phyloP scores from a whole-genome alignment of 2,797 vertebrate species.

The Manis javanica region DNA sequence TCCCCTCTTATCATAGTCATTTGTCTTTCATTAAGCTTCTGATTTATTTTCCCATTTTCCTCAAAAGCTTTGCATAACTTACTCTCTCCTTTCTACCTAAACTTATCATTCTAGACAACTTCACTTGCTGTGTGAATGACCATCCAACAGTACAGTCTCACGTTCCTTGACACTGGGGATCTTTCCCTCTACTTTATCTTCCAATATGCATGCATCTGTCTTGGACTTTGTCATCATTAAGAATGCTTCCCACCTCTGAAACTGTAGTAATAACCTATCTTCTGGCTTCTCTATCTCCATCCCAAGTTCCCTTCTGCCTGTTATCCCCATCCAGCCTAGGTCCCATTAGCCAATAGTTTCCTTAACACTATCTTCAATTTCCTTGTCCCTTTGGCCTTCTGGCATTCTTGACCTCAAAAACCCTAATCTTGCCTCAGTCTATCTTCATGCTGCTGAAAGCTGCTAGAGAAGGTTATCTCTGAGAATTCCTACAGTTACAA shows the following conservation, averaged over 20 bases:
- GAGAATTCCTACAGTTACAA: not conserved
- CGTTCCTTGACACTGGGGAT: too few species aligned
- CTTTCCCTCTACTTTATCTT: not conserved
- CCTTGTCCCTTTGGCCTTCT: not conserved
- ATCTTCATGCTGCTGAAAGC: not conserved
- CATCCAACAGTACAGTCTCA: not conserved
- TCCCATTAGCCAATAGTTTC: not conserved
- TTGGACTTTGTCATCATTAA: not conserved
- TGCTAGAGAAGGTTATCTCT: not conserved
- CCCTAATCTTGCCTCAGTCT: not conserved
- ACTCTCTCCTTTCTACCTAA: not conserved
- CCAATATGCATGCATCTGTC: not conserved
- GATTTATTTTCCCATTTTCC: conserved; percentile 11
- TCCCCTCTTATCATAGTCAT: not conserved
- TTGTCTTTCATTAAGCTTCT: not conserved
- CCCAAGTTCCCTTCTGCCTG: not conserved
- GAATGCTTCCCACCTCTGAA: not conserved
- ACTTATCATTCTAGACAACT: not conserved
- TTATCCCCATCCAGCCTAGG: not conserved
- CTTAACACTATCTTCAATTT: not conserved
- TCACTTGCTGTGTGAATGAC: not conserved
- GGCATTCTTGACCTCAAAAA: not conserved
- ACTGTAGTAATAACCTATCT: rapidly evolving
- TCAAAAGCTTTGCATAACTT: not conserved
- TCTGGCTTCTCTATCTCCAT: not conserved